Percentiles rank a stretch among this genome's conserved stretches.
phyloP scores from a whole-genome alignment of 1,140 invertebrate species.

The Acyrthosiphon pisum region DNA sequence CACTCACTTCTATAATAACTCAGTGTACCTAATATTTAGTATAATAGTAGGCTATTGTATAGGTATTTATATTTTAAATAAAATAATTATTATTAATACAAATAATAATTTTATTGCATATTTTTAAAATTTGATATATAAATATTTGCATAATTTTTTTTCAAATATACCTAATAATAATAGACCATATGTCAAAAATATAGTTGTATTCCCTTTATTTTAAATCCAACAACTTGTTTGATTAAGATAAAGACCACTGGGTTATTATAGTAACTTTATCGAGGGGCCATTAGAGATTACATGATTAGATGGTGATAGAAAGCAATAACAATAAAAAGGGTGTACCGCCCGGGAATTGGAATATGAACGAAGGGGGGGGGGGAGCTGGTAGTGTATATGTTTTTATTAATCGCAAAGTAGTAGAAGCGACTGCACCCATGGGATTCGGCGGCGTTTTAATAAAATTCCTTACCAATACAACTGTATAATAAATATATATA shows the following conservation, averaged over 20 bases:
- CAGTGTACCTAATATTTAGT: no score
- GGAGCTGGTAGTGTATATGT: constrained; percentile 29
- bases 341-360: constrained; percentile 44
- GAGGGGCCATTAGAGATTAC: constrained; percentile 56
- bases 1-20: not conserved
- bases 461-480: constrained; percentile 25
- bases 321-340: constrained; percentile 53
- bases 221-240: constrained; percentile 49
- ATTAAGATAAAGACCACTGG: constrained; percentile 49
- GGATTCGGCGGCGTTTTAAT: constrained; percentile 41
- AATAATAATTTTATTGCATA: not conserved
- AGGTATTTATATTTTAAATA: not conserved
- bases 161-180: not conserved
- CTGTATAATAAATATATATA: not conserved
- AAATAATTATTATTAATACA: not conserved
- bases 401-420: constrained; percentile 56
- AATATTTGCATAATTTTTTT: not conserved
- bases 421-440: constrained; percentile 36
- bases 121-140: not conserved
- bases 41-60: no score
- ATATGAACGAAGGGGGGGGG: constrained; percentile 34
- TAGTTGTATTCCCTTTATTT: not conserved
- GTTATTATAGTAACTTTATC: constrained; percentile 50
- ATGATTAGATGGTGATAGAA: constrained; percentile 54
- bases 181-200: not conserved